These are phyloP conservation scores for Tangara arthus DNA, from an alignment of 2,797 vertebrate genomes.

Conservation along the genomic window DNA sequence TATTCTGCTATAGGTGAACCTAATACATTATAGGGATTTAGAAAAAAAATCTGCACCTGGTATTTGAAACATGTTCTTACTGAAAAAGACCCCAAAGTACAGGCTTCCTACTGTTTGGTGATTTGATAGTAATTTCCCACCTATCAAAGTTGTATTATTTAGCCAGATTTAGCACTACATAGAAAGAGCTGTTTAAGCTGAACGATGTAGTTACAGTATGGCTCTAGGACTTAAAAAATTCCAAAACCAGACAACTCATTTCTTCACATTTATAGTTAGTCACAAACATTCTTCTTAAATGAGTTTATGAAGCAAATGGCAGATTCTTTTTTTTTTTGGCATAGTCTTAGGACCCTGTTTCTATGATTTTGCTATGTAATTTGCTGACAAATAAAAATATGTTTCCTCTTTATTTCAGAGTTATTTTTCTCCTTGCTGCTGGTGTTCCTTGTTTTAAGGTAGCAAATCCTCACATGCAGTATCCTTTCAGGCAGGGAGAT, in stretches of 20 bases:
- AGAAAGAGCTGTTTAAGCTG: neutral
- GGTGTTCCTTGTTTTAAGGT: neutral
- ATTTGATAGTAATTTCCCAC: neutral
- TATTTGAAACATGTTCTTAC: neutral
- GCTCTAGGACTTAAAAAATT: neutral
- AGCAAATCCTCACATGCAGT: neutral
- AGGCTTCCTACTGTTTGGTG: neutral
- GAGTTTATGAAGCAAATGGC: neutral
- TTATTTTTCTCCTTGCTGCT: neutral
- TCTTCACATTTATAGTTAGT: neutral
- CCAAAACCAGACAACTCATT: neutral
- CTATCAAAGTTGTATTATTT: neutral
- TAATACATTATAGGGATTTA: neutral
- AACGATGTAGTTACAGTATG: neutral
- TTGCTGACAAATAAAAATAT: neutral
- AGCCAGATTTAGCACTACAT: neutral
- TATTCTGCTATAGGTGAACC: neutral
- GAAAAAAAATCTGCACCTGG: neutral
- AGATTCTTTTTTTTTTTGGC: neutral
- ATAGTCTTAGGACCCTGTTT: neutral
- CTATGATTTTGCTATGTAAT: neutral
- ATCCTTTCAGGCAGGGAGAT: neutral
- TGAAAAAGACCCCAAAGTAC: neutral
- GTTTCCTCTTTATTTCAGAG: neutral
- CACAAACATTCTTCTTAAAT: neutral